Evolutionary conservation across 2,888 invertebrate species (phyloP), one percentile per base, ranked within the genome.

Genomic region (Cataglyphis albicans): DNA sequence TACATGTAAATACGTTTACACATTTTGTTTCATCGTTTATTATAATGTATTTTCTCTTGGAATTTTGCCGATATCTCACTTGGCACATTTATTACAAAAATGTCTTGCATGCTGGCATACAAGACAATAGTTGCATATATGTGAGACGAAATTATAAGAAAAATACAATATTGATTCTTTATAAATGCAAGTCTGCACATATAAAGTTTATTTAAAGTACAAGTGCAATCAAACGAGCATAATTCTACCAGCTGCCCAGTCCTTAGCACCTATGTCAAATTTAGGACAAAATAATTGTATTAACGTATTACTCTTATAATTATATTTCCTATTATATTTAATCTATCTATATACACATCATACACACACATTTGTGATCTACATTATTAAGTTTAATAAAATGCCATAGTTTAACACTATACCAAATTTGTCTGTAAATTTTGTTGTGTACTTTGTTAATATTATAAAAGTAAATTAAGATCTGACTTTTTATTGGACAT

Each of bases 161-260:
- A 41, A 9, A 64, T 52, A n/a, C 7, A n/a, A 41, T 64, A 29
- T 73, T 9, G 12, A 61, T n/a, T 10, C 12, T 38, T n/a, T 32
- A n/a, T 44, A 74, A 74, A 63, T 15, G n/a, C 5, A n/a, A 82
- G 29, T 25, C 7, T 5, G 21, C 15, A 35, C 18, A 15, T 4
- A 10, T 4, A 61, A 65, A 65, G 21, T 25, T 35, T 52, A 29
- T 52, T 74, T 41, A 25, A 80, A 81, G 63, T 80, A 81, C 80
- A 81, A 84, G 38, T 63, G 44, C 57, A 75, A 84, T 81, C 67
- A 64, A 75, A 57, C 55, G 63, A 41, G 44, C 78, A 80, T 38
- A 83, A 81, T 90, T 90, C 91, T 90, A 88, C 87, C 89, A 89
- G 82, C 88, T 88, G 86, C 70, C 75, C 86, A 87, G 75, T 85